Evolutionary conservation across 2,888 invertebrate genomes (phyloP), one percentile per base, ranked within the genome.

Genomic region (Caenorhabditis doughertyi): DNA sequence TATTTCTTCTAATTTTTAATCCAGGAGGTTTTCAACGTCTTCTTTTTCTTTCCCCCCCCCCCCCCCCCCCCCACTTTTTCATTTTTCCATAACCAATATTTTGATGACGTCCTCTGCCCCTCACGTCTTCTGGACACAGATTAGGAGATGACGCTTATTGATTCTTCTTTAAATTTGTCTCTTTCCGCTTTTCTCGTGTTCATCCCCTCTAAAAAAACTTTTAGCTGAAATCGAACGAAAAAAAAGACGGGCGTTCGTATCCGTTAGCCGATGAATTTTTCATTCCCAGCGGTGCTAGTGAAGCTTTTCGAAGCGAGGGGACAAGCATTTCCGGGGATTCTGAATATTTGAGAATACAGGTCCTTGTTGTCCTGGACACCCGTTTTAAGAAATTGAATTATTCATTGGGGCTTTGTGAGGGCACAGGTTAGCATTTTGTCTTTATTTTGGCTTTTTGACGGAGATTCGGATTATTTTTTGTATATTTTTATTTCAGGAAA

Each of bases 161-260:
- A 85, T 85, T 49, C 85, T 83, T n/a, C 88, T 88, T 25, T 85
- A 85, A 16, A 68, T 89, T 49, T n/a, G n/a, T 81, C 44, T 47
- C 44, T 47, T 32, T 16, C n/a, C 56, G 18, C 27, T n/a, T 67
- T n/a, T 23, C 35, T 68, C 35, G 58, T 60, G 44, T 18, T 47
- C 44, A n/a, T 13, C 13, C 18, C 13, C 13, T 47, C 44, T 13
- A n/a, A n/a, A n/a, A n/a, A n/a, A n/a, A n/a, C n/a, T n/a, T n/a
- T n/a, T n/a, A n/a, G n/a, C n/a, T n/a, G n/a, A n/a, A n/a, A n/a
- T n/a, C n/a, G n/a, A n/a, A n/a, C n/a, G n/a, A n/a, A n/a, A n/a
- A n/a, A n/a, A n/a, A n/a, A n/a, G n/a, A n/a, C 18, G 11, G 13
- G 11, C 13, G 16, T 16, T 16, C 8, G 11, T 13, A 18, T 47